A percentile compares a stretch with the other conserved stretches of the same genome.
phyloP scores from a whole-genome alignment of 2,113 vertebrate genomes.

The Labeo catla region DNA sequence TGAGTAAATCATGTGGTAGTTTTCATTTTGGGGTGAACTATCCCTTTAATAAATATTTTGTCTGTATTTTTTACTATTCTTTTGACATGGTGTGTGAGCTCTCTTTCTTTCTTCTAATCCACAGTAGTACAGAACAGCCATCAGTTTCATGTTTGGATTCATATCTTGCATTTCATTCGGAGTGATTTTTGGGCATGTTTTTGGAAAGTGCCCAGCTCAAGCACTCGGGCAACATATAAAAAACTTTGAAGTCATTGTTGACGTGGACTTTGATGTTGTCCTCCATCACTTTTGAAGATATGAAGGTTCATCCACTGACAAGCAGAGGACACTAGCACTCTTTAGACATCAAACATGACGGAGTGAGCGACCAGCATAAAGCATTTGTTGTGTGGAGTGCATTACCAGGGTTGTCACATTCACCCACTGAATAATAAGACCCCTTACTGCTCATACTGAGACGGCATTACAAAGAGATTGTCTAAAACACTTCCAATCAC shows the following conservation, averaged over 20 bases:
- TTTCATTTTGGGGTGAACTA: too few species aligned
- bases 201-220: slow-evolving; percentile 9
- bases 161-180: not conserved
- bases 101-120: not conserved
- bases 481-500: not conserved
- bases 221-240: slow-evolving; percentile 20
- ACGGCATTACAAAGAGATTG: slow-evolving; percentile 13
- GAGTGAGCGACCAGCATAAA: slow-evolving; percentile 17
- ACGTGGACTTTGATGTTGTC: slow-evolving; percentile 58
- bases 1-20: too few species aligned
- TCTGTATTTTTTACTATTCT: not conserved
- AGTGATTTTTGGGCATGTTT: not conserved
- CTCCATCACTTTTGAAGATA: slow-evolving; percentile 56
- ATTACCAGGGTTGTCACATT: slow-evolving; percentile 26
- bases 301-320: slow-evolving; percentile 51
- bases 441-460: slow-evolving; percentile 27
- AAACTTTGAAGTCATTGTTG: slow-evolving; percentile 58
- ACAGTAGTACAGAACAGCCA: not conserved
- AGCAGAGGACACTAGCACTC: not conserved
- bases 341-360: slow-evolving; percentile 53
- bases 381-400: not conserved
- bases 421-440: slow-evolving; percentile 41
- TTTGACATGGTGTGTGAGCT: not conserved
- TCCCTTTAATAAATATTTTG: not conserved
- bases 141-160: not conserved